Percentiles rank a stretch among this genome's conserved stretches.
phyloP scores from a whole-genome alignment of 2,888 invertebrate genomes.

The Epirrhoe tristata region DNA sequence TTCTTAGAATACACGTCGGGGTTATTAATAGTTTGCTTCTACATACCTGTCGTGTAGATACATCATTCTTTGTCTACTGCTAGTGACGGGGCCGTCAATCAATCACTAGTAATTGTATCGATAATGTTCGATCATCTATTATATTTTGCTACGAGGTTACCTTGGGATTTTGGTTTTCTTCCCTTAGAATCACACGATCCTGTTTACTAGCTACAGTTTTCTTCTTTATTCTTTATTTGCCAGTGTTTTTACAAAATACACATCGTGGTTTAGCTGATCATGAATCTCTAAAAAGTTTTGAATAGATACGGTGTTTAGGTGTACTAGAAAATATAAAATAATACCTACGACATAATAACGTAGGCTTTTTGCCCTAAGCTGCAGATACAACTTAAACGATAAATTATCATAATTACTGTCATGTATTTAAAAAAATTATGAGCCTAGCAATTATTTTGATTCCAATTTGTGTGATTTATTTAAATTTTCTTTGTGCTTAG shows the following conservation, averaged over 20 bases:
- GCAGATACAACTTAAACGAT: too few relatives aligned
- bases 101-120: constrained; percentile 38
- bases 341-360: too few relatives aligned
- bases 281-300: too few relatives aligned
- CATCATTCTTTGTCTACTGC: constrained; percentile 51
- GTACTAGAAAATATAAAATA: too few relatives aligned
- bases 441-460: too few relatives aligned
- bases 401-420: too few relatives aligned
- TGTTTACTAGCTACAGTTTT: too few relatives aligned
- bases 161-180: constrained; percentile 1
- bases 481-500: background rate
- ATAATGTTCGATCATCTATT: constrained; percentile 38
- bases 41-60: constrained; percentile 42
- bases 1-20: constrained; percentile 8
- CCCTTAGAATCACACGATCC: background rate
- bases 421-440: too few relatives aligned
- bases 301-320: too few relatives aligned
- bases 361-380: too few relatives aligned
- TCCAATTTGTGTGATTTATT: constrained; percentile 3
- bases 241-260: background rate
- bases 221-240: background rate
- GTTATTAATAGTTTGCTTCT: constrained; percentile 30
- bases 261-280: background rate
- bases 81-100: constrained; percentile 42
- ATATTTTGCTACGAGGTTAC: background rate